These are phyloP conservation scores for Corydoras sp. DNA, from an alignment of 2,113 vertebrate genomes.

Conservation along the genomic window DNA sequence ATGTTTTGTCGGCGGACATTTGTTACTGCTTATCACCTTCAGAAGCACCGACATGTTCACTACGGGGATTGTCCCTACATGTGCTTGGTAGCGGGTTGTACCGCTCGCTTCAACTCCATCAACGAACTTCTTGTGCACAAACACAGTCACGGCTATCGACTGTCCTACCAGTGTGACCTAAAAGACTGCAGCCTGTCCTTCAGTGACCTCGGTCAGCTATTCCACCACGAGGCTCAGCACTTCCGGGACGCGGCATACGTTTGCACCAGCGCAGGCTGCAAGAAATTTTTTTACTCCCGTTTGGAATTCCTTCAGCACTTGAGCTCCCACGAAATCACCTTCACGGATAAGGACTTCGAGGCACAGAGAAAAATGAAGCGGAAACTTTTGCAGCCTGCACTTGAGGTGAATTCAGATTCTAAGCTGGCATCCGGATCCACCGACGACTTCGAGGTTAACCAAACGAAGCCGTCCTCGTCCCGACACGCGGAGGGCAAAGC, in stretches of 20 bases:
- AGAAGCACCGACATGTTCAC: constrained; percentile 81
- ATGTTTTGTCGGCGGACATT: constrained; percentile 88
- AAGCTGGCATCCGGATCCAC: no score
- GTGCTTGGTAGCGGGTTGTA: constrained; percentile 84
- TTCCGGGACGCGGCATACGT: constrained; percentile 90
- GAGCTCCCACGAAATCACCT: constrained; percentile 72
- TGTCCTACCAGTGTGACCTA: constrained; percentile 87
- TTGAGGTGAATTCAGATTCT: no score
- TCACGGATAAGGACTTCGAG: constrained; percentile 70
- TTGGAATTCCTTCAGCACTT: constrained; percentile 85
- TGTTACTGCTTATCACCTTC: constrained; percentile 82
- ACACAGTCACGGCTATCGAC: constrained; percentile 80
- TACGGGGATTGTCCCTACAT: constrained; percentile 78
- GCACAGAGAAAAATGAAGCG: constrained; percentile 60
- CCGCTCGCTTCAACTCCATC: constrained; percentile 75
- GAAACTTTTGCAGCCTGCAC: constrained; percentile 47
- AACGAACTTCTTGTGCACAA: constrained; percentile 88
- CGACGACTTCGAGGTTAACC: no score
- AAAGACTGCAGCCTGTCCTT: constrained; percentile 86
- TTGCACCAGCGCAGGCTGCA: constrained; percentile 79
- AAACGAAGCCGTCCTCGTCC: no score
- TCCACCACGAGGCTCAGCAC: constrained; percentile 96
- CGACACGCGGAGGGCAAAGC: constrained; percentile 27
- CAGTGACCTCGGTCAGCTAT: constrained; percentile 88
- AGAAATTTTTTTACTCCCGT: constrained; percentile 91